Conservation (phyloP, 2,797 vertebrate species). For the Columba guinea region DNA sequence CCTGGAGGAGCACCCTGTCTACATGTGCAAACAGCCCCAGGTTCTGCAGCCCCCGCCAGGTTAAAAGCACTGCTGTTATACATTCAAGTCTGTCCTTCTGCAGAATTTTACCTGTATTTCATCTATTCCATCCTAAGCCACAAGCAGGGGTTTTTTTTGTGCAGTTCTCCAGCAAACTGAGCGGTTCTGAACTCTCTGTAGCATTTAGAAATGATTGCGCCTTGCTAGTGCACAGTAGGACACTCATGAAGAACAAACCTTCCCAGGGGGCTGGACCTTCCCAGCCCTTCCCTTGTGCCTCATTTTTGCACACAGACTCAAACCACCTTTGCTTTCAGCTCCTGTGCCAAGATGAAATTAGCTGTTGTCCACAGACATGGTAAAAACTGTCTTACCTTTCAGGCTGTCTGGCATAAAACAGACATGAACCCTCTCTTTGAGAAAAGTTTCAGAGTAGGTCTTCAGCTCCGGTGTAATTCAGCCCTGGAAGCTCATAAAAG, state of each 20-base stretch:
- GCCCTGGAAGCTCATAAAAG: neutral
- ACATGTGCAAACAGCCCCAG: neutral
- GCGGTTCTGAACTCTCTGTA: neutral
- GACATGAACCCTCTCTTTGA: neutral
- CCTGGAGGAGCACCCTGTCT: too few species aligned
- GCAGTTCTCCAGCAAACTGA: neutral
- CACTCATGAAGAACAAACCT: neutral
- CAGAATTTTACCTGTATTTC: neutral
- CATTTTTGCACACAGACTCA: neutral
- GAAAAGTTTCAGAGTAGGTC: neutral
- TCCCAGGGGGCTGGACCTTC: neutral
- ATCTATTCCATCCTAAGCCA: fast-evolving
- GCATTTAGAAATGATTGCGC: neutral
- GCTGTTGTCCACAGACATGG: neutral
- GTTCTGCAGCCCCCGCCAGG: fast-evolving
- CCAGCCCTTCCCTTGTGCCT: neutral
- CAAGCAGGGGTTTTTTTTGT: neutral
- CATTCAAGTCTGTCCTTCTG: neutral
- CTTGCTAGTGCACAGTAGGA: neutral
- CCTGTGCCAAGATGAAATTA: neutral
- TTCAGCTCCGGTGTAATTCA: neutral
- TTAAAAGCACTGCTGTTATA: neutral
- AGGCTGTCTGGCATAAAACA: neutral
- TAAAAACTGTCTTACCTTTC: neutral
- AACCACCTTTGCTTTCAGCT: neutral